Conservation (phyloP, 2,888 invertebrate genomes). For the Perizoma flavofasciatum region DNA sequence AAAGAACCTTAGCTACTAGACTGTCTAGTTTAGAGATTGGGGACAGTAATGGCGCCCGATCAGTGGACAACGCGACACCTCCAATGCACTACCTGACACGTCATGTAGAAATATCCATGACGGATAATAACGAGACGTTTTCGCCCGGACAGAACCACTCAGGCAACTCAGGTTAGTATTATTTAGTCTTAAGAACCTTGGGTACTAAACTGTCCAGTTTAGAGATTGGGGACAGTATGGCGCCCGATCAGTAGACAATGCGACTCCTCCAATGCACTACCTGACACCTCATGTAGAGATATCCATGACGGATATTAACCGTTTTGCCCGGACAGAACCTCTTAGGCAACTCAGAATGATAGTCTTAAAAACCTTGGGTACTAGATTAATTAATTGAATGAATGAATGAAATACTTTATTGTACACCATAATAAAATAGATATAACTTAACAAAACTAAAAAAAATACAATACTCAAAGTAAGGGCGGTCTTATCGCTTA, state of each 20-base stretch:
- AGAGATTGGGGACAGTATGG: constrained; percentile 93
- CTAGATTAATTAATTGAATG: too few species aligned
- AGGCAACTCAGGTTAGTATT: constrained; percentile 60
- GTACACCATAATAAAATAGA: too few species aligned
- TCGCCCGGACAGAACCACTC: constrained; percentile 82
- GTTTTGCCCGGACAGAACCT: constrained; percentile 83
- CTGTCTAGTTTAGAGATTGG: constrained; percentile 94
- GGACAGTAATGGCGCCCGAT: constrained; percentile 90
- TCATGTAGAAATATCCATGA: constrained; percentile 95
- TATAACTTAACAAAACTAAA: too few species aligned
- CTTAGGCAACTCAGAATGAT: constrained; percentile 60
- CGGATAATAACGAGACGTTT: constrained; percentile 90
- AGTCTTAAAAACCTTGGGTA: not conserved
- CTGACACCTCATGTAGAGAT: constrained; percentile 91
- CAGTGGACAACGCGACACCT: constrained; percentile 94
- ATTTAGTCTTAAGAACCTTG: not conserved
- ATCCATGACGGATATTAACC: constrained; percentile 92
- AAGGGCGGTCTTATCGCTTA: too few species aligned
- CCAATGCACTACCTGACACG: constrained; percentile 96
- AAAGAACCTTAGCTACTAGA: too few species aligned
- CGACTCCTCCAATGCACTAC: constrained; percentile 95
- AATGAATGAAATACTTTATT: too few species aligned
- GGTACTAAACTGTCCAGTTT: constrained; percentile 86
- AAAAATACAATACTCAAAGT: too few species aligned
- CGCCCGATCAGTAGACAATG: constrained; percentile 92